Base-by-base conservation (phyloP, 2,888 invertebrate genomes). In the Diaphora mendica region DNA sequence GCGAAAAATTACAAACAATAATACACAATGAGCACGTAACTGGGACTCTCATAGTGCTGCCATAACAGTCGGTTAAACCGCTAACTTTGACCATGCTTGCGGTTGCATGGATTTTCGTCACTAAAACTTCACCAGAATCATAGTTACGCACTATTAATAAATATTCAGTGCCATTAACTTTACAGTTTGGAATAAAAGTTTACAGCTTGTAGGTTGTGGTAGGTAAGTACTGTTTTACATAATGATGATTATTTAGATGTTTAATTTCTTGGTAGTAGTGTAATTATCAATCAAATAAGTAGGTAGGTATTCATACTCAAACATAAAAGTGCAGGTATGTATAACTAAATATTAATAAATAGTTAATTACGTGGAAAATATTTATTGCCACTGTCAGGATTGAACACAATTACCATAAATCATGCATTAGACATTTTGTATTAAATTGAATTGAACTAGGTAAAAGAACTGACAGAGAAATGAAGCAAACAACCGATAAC, bases 381-480 rank as follows among this genome's bases (percentile, higher is more conserved):
- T 44, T 55, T 35, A 39, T 70, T 42, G 71, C 59, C 65, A 75
- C 59, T 39, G 59, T 65, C 65, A 64, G 62, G 70, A 73, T 64
- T 78, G 17, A 74, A 64, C 72, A 64, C 66, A 73, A 48, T 68
- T 42, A 42, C 64, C 70, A 69, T 83, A 82, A 83, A 82, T 83
- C 75, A 78, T 51, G 62, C n/a, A 64, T n/a, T 69, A 69, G 51
- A 70, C 74, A 48, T 67, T 20, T 48, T 81, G 44, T 76, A 76
- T 79, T 79, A 81, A 62, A 64, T 70, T 68, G 81, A 62, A 64
- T 70, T 68, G 81, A 79, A 86, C 82, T 93, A 91, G 92, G 93
- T 93, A 94, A 94, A 93, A 91, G 92, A 94, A 94, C 91, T 92
- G 85, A 87, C 86, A 86, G 86, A 82, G 88, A 90, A 89, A 89